A percentile compares a stretch with the other conserved stretches of the same genome.
Conservation (phyloP, 1,140 invertebrate species). For the Platyscapa corneri region DNA sequence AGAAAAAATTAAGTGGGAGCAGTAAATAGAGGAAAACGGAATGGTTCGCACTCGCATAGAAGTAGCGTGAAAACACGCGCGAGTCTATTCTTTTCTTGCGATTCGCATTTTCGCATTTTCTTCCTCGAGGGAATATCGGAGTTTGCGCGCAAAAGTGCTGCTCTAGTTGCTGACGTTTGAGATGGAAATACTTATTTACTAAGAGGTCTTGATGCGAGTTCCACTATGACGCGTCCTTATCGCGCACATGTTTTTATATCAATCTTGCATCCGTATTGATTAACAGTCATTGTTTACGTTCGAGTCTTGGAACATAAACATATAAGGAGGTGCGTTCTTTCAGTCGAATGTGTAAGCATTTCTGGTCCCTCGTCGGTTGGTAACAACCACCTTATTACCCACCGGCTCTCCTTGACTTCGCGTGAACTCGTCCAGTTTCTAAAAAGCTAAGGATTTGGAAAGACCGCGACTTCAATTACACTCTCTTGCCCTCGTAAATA, state of each 20-base stretch:
- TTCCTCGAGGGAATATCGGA: background rate
- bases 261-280: background rate
- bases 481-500: too few relatives aligned
- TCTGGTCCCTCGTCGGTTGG: too few relatives aligned
- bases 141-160: background rate
- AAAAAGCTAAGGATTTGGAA: too few relatives aligned
- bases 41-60: background rate
- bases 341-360: too few relatives aligned
- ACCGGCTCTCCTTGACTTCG: too few relatives aligned
- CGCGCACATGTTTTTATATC: background rate
- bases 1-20: background rate
- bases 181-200: conserved; percentile 1
- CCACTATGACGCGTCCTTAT: background rate
- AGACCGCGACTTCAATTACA: too few relatives aligned
- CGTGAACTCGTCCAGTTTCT: too few relatives aligned
- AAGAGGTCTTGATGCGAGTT: background rate
- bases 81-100: background rate
- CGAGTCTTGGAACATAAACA: too few relatives aligned
- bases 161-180: background rate
- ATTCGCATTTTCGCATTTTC: background rate
- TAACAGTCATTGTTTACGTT: background rate
- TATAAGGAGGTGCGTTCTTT: too few relatives aligned
- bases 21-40: background rate
- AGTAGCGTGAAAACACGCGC: background rate
- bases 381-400: too few relatives aligned